Conservation (phyloP, 2,113 vertebrate species). For the Chloropsis hardwickii region DNA sequence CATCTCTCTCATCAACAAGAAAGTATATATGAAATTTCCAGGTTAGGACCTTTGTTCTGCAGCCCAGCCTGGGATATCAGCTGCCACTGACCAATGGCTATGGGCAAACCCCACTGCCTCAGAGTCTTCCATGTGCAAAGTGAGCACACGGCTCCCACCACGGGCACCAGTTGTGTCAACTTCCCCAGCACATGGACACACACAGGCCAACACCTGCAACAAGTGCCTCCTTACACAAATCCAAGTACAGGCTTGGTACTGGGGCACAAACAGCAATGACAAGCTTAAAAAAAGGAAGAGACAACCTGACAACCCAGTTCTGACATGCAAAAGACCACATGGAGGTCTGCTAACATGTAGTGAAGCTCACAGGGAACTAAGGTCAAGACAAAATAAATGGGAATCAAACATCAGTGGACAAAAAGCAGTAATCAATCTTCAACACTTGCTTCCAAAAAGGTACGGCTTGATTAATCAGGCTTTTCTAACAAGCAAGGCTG, state of each 20-base stretch:
- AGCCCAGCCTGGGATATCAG: background rate
- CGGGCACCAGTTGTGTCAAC: accelerated
- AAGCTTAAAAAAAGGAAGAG: background rate
- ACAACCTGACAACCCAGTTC: background rate
- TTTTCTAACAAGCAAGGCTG: background rate
- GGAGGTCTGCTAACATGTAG: background rate
- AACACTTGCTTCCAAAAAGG: background rate
- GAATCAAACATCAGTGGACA: background rate
- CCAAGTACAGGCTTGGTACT: background rate
- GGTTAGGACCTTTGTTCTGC: background rate
- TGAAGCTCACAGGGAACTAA: accelerated
- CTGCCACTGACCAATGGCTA: background rate
- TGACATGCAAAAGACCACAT: background rate
- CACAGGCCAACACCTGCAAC: too few species aligned
- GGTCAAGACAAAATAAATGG: background rate
- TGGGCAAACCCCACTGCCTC: accelerated
- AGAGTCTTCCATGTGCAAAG: accelerated
- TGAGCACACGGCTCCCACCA: accelerated
- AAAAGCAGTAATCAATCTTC: background rate
- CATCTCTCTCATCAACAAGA: background rate
- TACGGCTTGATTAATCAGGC: background rate
- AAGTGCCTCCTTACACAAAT: accelerated
- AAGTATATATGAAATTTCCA: accelerated
- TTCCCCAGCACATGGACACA: accelerated
- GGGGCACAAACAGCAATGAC: background rate